phyloP scores from a whole-genome alignment of 1,140 invertebrate genomes.

The Megathymus violae region DNA sequence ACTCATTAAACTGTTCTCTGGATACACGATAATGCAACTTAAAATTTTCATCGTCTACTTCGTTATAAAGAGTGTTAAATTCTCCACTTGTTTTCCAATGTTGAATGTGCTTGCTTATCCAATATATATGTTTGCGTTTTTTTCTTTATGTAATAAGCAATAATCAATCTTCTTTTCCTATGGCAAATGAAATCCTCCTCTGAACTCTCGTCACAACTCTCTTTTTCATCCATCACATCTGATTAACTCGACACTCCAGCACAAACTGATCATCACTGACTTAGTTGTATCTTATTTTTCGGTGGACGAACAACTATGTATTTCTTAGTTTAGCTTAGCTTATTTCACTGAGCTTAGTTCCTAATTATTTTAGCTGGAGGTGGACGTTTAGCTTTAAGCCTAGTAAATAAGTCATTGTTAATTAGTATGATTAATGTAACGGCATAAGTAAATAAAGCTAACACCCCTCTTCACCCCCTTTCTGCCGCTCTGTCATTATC shows the following conservation, averaged over 20 bases:
- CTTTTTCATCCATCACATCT: constrained; percentile 21
- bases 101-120: constrained; percentile 20
- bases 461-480: too few relatives aligned
- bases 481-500: too few relatives aligned
- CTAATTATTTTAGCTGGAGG: constrained; percentile 24
- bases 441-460: too few relatives aligned
- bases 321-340: constrained; percentile 28
- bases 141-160: constrained; percentile 24
- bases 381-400: constrained; percentile 16
- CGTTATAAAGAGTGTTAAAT: constrained; percentile 21
- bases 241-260: constrained; percentile 20
- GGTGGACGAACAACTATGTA: constrained; percentile 30
- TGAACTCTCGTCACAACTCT: constrained; percentile 26
- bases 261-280: constrained; percentile 30
- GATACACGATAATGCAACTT: too few relatives aligned
- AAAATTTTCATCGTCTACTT: too few relatives aligned
- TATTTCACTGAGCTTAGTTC: constrained; percentile 19
- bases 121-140: constrained; percentile 13
- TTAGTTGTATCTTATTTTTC: constrained; percentile 32
- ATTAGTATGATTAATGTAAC: too few relatives aligned
- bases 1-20: too few relatives aligned
- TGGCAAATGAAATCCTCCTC: constrained; percentile 25
- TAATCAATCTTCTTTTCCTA: constrained; percentile 22
- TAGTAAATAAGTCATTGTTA: too few relatives aligned
- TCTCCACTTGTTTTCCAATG: constrained; percentile 18